These are phyloP conservation scores for Dendrolimus pini DNA, from an alignment of 2,888 invertebrate genomes.

Conservation along the genomic window DNA sequence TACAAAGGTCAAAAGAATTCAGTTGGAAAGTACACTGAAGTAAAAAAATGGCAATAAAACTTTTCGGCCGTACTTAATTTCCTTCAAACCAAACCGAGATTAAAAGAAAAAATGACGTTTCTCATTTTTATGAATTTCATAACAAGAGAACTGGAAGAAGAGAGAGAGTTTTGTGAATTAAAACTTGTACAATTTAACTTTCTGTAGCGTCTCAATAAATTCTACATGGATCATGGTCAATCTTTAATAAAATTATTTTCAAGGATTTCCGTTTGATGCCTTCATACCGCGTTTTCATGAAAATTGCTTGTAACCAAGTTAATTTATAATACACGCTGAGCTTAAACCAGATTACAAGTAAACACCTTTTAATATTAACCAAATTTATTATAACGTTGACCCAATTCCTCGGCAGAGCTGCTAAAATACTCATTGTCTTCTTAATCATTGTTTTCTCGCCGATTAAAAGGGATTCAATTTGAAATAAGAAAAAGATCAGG, in stretches of 20 bases:
- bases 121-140: constrained; percentile 31
- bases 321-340: neutral
- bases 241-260: neutral
- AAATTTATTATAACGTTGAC: neutral
- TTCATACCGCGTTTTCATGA: neutral
- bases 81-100: constrained; percentile 4
- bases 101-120: constrained; percentile 23
- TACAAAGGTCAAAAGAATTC: neutral
- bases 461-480: too few relatives aligned
- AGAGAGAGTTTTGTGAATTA: constrained; percentile 39
- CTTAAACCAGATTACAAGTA: neutral
- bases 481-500: too few relatives aligned
- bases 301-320: neutral
- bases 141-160: constrained; percentile 26
- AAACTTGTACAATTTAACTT: constrained; percentile 66
- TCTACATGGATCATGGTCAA: constrained; percentile 17
- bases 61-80: constrained; percentile 5
- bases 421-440: neutral
- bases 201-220: constrained; percentile 46
- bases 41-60: constrained; percentile 7
- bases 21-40: neutral
- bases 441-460: neutral
- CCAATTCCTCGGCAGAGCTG: neutral
- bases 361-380: neutral
- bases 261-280: neutral